Conservation (phyloP, 30 jellyfish, hydroid and myxozoan species). For the Phacellophora camtschatica region DNA sequence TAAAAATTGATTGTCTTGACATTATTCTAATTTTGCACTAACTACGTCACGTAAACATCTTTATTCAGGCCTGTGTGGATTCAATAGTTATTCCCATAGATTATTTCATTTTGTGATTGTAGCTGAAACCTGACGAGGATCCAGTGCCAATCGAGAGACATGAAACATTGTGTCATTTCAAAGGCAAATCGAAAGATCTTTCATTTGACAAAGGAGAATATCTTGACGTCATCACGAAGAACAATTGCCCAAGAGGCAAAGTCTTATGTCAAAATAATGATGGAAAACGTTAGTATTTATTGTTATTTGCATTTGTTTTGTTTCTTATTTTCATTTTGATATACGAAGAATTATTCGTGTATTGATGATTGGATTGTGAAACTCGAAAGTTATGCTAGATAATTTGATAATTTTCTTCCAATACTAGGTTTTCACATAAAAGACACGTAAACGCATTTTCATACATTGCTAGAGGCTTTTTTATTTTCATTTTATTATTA, state of each 20-base stretch:
- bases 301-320: neutral
- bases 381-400: neutral
- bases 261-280: conserved; percentile 38
- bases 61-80: too few relatives aligned
- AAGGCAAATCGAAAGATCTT: conserved; percentile 65
- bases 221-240: conserved; percentile 57
- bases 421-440: too few relatives aligned
- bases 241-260: conserved; percentile 69
- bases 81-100: neutral
- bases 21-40: too few relatives aligned
- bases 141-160: conserved; percentile 52
- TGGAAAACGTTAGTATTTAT: conserved; percentile 42
- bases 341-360: neutral
- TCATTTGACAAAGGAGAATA: conserved; percentile 22
- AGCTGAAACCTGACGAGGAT: conserved; percentile 66
- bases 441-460: too few relatives aligned
- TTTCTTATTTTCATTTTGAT: neutral
- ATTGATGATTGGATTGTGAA: neutral
- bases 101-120: neutral
- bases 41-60: too few relatives aligned
- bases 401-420: neutral
- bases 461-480: too few relatives aligned
- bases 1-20: too few relatives aligned
- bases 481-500: too few relatives aligned
- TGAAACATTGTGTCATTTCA: conserved; percentile 16